Percentiles rank a stretch among this genome's conserved stretches.
These are phyloP conservation scores for Cantharis flavilabris DNA, from an alignment of 2,888 invertebrate species.

Conservation along the genomic window DNA sequence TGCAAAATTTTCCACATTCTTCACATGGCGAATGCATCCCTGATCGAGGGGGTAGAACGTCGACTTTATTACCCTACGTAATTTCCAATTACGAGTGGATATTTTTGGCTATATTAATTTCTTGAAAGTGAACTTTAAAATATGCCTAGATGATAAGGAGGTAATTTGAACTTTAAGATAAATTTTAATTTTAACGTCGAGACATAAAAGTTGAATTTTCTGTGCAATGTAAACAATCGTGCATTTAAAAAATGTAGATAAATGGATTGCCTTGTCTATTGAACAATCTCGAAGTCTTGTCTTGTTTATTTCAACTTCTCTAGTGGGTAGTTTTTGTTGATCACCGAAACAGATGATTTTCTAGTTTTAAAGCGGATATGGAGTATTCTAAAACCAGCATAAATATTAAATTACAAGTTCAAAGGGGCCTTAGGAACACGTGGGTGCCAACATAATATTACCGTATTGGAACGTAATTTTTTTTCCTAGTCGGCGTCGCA, in stretches of 20 bases:
- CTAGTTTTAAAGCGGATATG: neutral
- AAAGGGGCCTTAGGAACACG: neutral
- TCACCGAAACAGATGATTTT: neutral
- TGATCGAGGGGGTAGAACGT: too few relatives aligned
- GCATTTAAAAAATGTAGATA: neutral
- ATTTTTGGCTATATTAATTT: too few relatives aligned
- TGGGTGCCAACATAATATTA: neutral
- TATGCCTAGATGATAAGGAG: too few relatives aligned
- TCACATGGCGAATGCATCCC: too few relatives aligned
- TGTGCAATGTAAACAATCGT: neutral
- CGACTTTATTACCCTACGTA: too few relatives aligned
- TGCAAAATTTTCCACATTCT: too few relatives aligned
- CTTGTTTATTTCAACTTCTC: neutral
- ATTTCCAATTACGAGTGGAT: too few relatives aligned
- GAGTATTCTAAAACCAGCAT: neutral
- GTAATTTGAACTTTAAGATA: too few relatives aligned
- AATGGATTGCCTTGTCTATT: neutral
- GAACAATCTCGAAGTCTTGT: neutral
- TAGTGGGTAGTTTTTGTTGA: neutral
- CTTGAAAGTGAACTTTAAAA: too few relatives aligned
- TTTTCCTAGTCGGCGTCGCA: neutral
- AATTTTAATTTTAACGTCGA: neutral
- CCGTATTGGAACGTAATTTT: neutral
- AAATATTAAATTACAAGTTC: neutral
- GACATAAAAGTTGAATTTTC: neutral